Evolutionary conservation across 2,888 invertebrate species (phyloP).

Genomic region (Belgica antarctica): DNA sequence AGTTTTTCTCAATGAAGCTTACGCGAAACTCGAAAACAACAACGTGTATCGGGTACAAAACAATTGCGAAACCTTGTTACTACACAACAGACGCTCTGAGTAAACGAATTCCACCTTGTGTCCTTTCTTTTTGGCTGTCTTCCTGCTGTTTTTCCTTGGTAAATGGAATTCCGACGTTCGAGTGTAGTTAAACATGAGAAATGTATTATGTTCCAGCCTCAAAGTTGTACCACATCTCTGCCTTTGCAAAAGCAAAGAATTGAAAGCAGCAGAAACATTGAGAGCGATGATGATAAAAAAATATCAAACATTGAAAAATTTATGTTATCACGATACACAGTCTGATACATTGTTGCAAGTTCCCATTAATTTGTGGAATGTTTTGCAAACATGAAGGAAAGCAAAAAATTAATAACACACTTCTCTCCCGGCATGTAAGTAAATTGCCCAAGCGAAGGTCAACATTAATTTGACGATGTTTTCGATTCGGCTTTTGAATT

Average conservation of each 20-base stretch:
- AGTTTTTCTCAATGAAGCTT: too few species aligned
- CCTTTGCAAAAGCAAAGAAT: slow-evolving; percentile 16
- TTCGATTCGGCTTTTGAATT: neutral
- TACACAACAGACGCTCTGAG: too few species aligned
- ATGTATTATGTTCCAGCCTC: slow-evolving; percentile 17
- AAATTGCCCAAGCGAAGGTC: slow-evolving; percentile 14
- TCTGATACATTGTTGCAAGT: slow-evolving; percentile 38
- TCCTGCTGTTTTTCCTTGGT: neutral
- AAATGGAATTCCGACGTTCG: neutral
- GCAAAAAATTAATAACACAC: slow-evolving; percentile 18
- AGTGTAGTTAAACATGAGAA: slow-evolving; percentile 22
- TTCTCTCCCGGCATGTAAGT: too few species aligned
- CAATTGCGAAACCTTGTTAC: neutral
- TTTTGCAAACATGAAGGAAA: neutral
- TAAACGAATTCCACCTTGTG: slow-evolving; percentile 1
- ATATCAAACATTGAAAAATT: slow-evolving; percentile 40
- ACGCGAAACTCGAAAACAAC: too few species aligned
- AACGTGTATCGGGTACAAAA: neutral
- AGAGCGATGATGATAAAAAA: slow-evolving; percentile 25
- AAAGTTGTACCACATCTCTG: slow-evolving; percentile 8
- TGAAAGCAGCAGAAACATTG: neutral
- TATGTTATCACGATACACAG: slow-evolving; percentile 39
- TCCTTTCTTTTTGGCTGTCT: neutral
- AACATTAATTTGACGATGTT: slow-evolving; percentile 1
- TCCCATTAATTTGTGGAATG: slow-evolving; percentile 15